phyloP scores from a whole-genome alignment of 2,797 vertebrate species.

The Loriculus beryllinus region DNA sequence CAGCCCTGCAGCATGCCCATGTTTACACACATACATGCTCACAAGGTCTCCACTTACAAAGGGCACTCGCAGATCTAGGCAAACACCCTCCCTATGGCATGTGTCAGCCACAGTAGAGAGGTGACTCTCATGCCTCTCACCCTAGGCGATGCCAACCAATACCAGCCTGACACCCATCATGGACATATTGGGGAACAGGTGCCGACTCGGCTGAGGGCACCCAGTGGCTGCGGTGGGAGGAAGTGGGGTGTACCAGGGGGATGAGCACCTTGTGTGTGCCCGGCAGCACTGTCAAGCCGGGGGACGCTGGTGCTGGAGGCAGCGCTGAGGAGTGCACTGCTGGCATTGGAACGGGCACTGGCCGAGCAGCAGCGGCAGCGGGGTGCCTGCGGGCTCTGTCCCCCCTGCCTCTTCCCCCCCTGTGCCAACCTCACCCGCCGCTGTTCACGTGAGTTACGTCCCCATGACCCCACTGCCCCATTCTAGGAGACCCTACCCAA shows the following conservation, averaged over 20 bases:
- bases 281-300: slow-evolving; percentile 85
- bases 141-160: not conserved
- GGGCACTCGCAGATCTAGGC: not conserved
- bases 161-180: not conserved
- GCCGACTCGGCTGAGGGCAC: accelerated
- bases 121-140: not conserved
- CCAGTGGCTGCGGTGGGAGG: accelerated
- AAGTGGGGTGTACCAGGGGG: accelerated
- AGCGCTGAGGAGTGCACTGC: slow-evolving; percentile 82
- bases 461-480: not conserved
- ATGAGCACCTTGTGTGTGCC: not conserved
- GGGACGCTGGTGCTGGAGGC: slow-evolving; percentile 90
- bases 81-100: not conserved
- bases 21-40: not conserved
- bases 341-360: slow-evolving; percentile 77
- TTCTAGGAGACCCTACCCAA: not conserved
- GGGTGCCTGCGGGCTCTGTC: slow-evolving; percentile 76
- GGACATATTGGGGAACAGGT: accelerated
- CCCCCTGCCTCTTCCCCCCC: slow-evolving; percentile 85
- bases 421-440: slow-evolving; percentile 74
- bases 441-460: slow-evolving; percentile 63
- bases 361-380: slow-evolving; percentile 76
- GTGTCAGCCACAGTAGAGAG: not conserved
- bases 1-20: not conserved
- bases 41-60: not conserved